phyloP scores from a whole-genome alignment of 2,113 vertebrate species.

The Rattus rattus region DNA sequence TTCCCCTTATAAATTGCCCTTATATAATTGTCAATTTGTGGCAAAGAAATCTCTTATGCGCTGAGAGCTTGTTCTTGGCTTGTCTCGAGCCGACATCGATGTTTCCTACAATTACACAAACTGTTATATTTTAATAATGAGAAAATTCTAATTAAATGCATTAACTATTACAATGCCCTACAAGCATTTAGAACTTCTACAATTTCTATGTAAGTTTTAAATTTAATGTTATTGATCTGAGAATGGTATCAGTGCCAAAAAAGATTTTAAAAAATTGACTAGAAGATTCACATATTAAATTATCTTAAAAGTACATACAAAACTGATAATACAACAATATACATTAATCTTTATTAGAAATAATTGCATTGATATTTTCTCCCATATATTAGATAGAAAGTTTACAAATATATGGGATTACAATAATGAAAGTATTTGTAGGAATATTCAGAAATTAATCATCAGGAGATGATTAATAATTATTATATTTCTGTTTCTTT shows the following conservation, averaged over 20 bases:
- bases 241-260: background rate
- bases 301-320: background rate
- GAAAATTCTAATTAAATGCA: background rate
- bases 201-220: background rate
- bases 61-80: too few species aligned
- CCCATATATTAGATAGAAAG: background rate
- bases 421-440: background rate
- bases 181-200: background rate
- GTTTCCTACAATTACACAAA: background rate
- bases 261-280: background rate
- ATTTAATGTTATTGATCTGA: background rate
- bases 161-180: background rate
- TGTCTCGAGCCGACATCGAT: too few species aligned
- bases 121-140: background rate
- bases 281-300: background rate
- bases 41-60: too few species aligned
- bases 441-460: background rate
- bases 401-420: background rate
- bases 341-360: background rate
- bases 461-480: background rate
- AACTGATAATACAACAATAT: background rate
- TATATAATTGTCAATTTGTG: too few species aligned
- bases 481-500: too few species aligned
- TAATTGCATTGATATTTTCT: background rate
- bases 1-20: too few species aligned